Evolutionary conservation across 2,797 vertebrate genomes (phyloP).

Genomic region (Uromys caudimaculatus): DNA sequence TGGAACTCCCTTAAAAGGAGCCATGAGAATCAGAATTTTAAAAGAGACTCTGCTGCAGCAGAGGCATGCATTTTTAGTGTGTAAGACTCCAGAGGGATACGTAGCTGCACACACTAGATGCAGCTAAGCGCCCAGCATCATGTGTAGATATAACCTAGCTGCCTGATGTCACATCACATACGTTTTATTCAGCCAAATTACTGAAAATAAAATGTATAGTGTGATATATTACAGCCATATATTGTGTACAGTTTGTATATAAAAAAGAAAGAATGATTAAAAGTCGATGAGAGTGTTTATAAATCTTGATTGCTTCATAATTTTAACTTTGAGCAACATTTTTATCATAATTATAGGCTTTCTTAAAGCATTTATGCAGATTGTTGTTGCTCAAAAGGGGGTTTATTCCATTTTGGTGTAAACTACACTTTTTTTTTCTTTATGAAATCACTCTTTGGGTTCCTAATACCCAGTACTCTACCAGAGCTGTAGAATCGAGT

Average conservation of each 20-base stretch:
- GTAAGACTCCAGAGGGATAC: not conserved
- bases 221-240: conserved; percentile 88
- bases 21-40: not conserved
- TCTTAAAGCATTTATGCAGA: conserved; percentile 92
- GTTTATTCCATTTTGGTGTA: conserved; percentile 89
- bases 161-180: conserved; percentile 51
- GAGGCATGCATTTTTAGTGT: not conserved
- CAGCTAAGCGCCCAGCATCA: not conserved
- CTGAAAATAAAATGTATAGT: conserved; percentile 85
- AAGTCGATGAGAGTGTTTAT: conserved; percentile 92
- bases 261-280: conserved; percentile 90
- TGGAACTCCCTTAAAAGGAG: conserved; percentile 12
- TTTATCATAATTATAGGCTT: conserved; percentile 93
- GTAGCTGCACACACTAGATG: not conserved
- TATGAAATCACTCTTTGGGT: conserved; percentile 86
- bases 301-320: conserved; percentile 94
- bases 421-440: conserved; percentile 88
- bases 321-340: conserved; percentile 93
- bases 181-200: conserved; percentile 78
- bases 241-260: conserved; percentile 90
- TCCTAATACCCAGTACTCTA: conserved; percentile 82
- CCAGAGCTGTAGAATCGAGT: conserved; percentile 76
- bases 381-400: conserved; percentile 91
- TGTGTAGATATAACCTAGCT: conserved; percentile 1
- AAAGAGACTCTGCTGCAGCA: not conserved